Base-by-base conservation (phyloP, 2,888 invertebrate genomes). In the Cremastinae sp. region DNA sequence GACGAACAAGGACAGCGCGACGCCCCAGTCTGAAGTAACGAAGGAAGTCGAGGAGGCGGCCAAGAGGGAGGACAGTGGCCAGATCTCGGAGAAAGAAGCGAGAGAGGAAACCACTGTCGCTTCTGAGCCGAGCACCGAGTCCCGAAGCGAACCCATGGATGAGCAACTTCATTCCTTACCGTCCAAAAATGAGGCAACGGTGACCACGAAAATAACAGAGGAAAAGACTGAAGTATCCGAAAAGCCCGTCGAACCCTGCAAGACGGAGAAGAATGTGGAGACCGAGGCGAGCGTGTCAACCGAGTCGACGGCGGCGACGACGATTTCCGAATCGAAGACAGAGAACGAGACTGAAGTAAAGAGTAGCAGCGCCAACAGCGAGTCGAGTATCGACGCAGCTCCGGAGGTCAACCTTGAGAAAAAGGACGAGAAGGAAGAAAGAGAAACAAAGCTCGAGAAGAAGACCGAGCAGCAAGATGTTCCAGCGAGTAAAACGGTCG, bases 191-290 rank as follows among this genome's bases (percentile, higher is more conserved):
- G 78, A 78, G 51, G 53, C 73, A 65, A 51, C 68, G 51, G 72
- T 43, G 58, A 56, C 74, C 34, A 68, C 71, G 47, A 66, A 28
- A 43, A 59, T 38, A 47, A 74, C 64, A 76, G 85, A 85, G 78
- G 80, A 79, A 36, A 84, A 86, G 79, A 80, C 84, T 78, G 84
- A 81, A 71, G 74, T 74, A 71, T 3, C 74, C 36, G 73, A 74
- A 45, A 83, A 83, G 59, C 16, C 74, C 16, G 65, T 70, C 53
- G 36, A 54, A 38, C 51, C 80, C 34, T 70, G 16, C 1, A 66
- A 74, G 10, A 41, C 79, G 71, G 77, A 79, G 12, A 75, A 74
- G 53, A 75, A 64, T 8, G 73, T 59, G 9, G 74, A 79, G 73
- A 56, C 64, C 7, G 78, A 80, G 22, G 66, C 51, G 34, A 79